Evolutionary conservation across 2,797 vertebrate species (phyloP), one percentile per base, ranked within the genome.

Genomic region (Microctenopoma lineatum): DNA sequence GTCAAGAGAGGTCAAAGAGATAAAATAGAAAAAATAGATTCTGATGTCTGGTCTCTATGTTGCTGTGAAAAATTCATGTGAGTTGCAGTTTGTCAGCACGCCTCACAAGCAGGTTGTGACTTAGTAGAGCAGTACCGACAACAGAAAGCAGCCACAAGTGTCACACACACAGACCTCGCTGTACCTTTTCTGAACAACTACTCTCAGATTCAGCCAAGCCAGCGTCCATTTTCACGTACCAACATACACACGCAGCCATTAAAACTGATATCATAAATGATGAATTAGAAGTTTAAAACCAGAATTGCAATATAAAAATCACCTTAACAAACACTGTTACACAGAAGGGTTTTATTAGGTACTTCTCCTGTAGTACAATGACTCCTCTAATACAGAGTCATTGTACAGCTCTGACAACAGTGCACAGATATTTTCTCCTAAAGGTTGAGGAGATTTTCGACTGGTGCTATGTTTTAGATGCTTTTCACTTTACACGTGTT

Each of bases 1-100:
- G 59, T 54, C 50, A 59, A 32, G 9, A 67, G 72, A 70, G 79
- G 82, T 88, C 72, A 87, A 84, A 79, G 59, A 56, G 72, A 74
- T 78, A 83, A 81, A n/a, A n/a, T n/a, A n/a, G n/a, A n/a, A n/a
- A 79, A 88, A 87, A 83, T 21, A 87, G 67, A 80, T 59, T 36
- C 32, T 72, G 77, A 84, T 76, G 83, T 85, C 73, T 84, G 63
- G 72, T 73, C 55, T 83, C 50, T 36, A 66, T 80, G 74, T 61
- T 77, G 68, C 32, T 72, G 73, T 84, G 39, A 80, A 88, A 83
- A 59, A 81, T 88, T 85, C 64, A 87, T 86, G 38, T 72, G 58
- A 59, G 66, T 72, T 84, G 83, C 61, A 72, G 71, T 65, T 64
- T 59, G 67, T 78, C 46, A 45, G 34, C 58, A 56, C 29, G 26